These are phyloP conservation scores for Cossypha polioptera DNA, from an alignment of 2,797 vertebrate species.

Conservation along the genomic window DNA sequence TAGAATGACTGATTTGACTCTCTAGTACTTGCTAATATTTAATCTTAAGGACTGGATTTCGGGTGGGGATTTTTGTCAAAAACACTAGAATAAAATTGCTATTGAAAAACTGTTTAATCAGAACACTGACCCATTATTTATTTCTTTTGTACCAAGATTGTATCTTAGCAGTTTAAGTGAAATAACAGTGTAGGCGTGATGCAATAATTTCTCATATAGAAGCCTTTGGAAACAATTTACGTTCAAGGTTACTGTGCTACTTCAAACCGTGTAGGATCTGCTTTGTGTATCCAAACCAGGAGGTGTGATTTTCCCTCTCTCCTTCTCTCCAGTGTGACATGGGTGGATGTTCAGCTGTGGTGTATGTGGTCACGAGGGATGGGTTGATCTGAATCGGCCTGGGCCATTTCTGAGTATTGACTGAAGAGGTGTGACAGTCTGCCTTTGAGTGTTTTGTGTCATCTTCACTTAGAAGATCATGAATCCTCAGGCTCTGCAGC, in stretches of 20 bases:
- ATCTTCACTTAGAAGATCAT: background rate
- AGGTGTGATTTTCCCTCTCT: background rate
- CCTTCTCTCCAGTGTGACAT: background rate
- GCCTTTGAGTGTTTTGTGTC: background rate
- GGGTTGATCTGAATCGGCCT: background rate
- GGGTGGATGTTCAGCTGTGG: background rate
- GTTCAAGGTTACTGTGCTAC: background rate
- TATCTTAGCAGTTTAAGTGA: background rate
- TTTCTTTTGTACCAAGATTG: background rate
- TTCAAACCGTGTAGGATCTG: background rate
- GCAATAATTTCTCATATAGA: background rate
- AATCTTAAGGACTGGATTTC: background rate
- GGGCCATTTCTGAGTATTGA: background rate
- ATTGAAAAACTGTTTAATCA: background rate
- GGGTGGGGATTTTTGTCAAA: background rate
- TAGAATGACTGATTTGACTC: background rate
- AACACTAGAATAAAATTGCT: background rate
- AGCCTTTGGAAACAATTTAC: background rate
- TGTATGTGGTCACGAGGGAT: accelerated
- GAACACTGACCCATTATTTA: background rate
- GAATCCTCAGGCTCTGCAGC: background rate
- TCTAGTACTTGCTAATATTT: background rate
- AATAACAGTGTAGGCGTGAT: background rate
- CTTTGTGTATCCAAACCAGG: background rate
- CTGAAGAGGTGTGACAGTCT: background rate